Evolutionary conservation across 2,113 vertebrate genomes (phyloP).

Genomic region (Aptenodytes forsteri): DNA sequence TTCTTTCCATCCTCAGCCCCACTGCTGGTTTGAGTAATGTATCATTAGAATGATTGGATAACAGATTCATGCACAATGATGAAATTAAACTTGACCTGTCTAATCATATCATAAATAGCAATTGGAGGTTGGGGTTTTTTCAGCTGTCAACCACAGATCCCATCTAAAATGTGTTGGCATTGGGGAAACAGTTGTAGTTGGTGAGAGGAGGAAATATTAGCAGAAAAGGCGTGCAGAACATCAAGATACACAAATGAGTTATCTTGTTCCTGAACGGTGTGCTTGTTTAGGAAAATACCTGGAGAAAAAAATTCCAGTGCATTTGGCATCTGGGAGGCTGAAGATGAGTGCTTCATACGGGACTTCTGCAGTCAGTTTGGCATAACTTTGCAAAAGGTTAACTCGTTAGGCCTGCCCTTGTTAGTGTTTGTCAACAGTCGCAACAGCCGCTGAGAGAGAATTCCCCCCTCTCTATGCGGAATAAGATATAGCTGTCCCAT

Average conservation of each 20-base stretch:
- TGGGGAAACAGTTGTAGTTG: neutral
- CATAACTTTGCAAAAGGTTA: neutral
- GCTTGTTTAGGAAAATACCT: neutral
- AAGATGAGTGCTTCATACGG: neutral
- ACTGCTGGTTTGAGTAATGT: slow-evolving; percentile 21
- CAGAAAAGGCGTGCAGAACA: neutral
- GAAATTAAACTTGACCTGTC: slow-evolving; percentile 33
- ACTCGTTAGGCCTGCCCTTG: neutral
- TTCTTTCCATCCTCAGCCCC: neutral
- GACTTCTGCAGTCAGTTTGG: neutral
- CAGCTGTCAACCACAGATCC: neutral
- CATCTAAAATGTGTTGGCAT: neutral
- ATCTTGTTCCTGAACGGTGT: neutral
- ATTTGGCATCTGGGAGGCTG: neutral
- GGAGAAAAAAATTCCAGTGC: neutral
- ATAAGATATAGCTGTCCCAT: neutral
- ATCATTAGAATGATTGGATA: slow-evolving; percentile 61
- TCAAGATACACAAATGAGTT: neutral
- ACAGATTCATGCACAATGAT: neutral
- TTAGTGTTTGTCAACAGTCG: neutral
- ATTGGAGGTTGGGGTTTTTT: neutral
- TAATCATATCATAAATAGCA: neutral
- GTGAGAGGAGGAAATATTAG: neutral
- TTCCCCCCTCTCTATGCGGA: neutral
- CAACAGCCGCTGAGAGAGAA: neutral